These are phyloP conservation scores for Muscicapa comitata DNA, from an alignment of 2,797 vertebrate species.

Conservation along the genomic window DNA sequence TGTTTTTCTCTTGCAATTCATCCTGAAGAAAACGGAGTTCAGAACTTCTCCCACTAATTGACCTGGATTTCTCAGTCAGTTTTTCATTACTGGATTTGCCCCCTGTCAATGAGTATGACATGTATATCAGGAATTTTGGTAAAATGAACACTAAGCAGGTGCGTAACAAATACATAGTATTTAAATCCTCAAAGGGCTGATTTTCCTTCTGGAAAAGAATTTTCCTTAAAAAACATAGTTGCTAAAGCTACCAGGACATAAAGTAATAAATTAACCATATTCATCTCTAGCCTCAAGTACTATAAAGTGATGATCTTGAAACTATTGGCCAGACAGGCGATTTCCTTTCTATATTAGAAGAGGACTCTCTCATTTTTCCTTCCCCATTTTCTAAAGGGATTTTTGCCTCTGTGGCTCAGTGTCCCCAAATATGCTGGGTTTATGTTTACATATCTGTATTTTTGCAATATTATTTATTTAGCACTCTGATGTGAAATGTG, in stretches of 20 bases:
- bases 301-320: background rate
- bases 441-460: background rate
- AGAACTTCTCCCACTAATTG: conserved; percentile 89
- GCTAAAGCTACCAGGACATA: background rate
- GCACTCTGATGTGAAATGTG: background rate
- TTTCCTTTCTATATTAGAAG: background rate
- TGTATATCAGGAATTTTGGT: conserved; percentile 95
- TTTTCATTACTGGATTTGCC: conserved; percentile 88
- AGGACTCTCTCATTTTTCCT: background rate
- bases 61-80: conserved; percentile 89
- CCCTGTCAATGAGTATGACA: conserved; percentile 92
- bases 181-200: background rate
- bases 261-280: background rate
- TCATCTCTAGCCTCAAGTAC: background rate
- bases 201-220: background rate
- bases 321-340: background rate
- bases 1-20: conserved; percentile 22
- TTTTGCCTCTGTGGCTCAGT: background rate
- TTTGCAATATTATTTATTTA: background rate
- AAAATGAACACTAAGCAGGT: conserved; percentile 92
- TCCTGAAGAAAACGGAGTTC: conserved; percentile 83
- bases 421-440: background rate
- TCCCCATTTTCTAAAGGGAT: background rate
- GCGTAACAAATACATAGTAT: background rate
- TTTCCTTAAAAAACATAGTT: background rate